Conservation (phyloP, 2,113 vertebrate species). For the Phylloscopus trochiloides region DNA sequence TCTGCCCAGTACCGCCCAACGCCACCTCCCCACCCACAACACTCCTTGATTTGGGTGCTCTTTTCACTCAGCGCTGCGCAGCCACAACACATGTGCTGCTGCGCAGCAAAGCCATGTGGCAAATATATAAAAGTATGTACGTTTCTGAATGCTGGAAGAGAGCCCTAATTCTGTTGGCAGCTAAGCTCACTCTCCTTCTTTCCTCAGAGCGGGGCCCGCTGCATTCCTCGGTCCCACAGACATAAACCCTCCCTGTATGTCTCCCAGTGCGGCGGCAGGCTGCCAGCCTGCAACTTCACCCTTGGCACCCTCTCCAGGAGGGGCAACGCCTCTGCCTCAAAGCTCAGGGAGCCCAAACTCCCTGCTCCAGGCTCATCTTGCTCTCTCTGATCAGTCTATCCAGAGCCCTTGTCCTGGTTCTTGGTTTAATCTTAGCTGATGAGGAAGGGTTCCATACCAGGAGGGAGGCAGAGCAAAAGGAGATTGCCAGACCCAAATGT, state of each 20-base stretch:
- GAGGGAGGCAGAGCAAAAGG: neutral
- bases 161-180: constrained; percentile 53
- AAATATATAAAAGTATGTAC: constrained; percentile 27
- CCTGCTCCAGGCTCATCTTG: neutral
- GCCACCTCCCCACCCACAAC: neutral
- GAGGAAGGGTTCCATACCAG: neutral
- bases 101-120: constrained; percentile 38
- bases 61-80: neutral
- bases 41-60: neutral
- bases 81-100: constrained; percentile 57
- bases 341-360: neutral
- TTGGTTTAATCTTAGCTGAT: neutral
- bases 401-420: neutral
- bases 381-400: neutral
- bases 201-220: neutral
- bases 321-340: neutral
- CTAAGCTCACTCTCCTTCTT: neutral
- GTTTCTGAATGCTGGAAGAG: constrained; percentile 42
- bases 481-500: neutral
- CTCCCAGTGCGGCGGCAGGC: accelerated
- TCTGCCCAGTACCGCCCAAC: neutral
- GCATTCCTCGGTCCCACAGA: neutral
- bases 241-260: neutral
- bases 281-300: neutral
- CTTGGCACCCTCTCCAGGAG: accelerated